phyloP scores from a whole-genome alignment of 1,140 invertebrate genomes.

The Adoxophyes honmai region DNA sequence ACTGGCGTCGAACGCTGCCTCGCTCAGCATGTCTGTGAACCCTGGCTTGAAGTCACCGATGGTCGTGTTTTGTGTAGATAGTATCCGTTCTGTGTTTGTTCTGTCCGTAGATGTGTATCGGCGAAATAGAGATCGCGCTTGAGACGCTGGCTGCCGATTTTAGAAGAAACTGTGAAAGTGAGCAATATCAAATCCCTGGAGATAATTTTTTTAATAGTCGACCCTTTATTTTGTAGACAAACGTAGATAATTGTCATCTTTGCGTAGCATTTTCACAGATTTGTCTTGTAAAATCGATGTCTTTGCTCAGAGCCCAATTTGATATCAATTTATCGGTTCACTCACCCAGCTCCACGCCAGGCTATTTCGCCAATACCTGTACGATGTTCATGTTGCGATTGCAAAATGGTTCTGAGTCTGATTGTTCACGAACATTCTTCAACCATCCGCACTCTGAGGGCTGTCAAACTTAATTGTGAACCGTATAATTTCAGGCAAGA shows the following conservation, averaged over 20 bases:
- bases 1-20: slow-evolving; percentile 15
- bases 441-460: neutral
- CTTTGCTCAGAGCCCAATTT: no score
- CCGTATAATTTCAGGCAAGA: slow-evolving; percentile 60
- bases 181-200: no score
- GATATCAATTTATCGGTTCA: no score
- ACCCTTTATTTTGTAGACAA: no score
- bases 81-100: neutral
- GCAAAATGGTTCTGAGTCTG: slow-evolving; percentile 55
- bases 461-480: neutral
- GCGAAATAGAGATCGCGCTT: neutral
- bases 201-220: no score
- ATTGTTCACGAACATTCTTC: neutral
- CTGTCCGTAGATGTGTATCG: no score
- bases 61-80: slow-evolving; percentile 1
- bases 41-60: slow-evolving; percentile 7
- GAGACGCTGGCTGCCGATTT: no score
- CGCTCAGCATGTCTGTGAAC: slow-evolving; percentile 36
- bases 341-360: no score
- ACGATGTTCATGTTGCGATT: slow-evolving; percentile 26
- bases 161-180: no score
- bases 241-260: no score
- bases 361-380: neutral
- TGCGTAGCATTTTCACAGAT: no score
- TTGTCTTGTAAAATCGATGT: no score